Percentiles rank a stretch among this genome's conserved stretches.
phyloP scores from a whole-genome alignment of 2,113 vertebrate genomes.

The Alethe castanea region DNA sequence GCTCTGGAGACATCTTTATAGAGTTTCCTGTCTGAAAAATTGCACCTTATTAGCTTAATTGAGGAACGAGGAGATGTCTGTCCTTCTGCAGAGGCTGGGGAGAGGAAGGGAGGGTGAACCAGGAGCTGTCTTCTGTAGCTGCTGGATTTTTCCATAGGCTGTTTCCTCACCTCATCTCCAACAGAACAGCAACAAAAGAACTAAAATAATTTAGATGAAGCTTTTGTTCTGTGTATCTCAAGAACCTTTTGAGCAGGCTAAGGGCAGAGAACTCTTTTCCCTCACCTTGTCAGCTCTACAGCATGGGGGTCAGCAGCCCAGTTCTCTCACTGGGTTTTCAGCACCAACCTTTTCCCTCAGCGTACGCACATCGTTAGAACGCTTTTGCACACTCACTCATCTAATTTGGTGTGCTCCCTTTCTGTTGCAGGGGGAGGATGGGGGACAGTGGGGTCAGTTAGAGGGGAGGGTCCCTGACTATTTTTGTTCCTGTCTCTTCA shows the following conservation, averaged over 20 bases:
- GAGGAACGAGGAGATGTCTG: not conserved
- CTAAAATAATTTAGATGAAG: not conserved
- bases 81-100: not conserved
- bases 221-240: not conserved
- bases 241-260: not conserved
- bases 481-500: slow-evolving; percentile 6
- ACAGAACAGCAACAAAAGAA: not conserved
- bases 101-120: not conserved
- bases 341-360: not conserved
- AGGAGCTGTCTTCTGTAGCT: not conserved
- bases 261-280: not conserved
- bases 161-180: not conserved
- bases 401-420: not conserved
- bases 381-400: not conserved
- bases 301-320: not conserved
- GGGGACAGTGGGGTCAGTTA: not conserved
- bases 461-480: not conserved
- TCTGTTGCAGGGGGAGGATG: not conserved
- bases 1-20: not conserved
- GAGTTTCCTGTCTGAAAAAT: slow-evolving; percentile 17
- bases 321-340: not conserved
- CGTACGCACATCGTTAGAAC: rapidly evolving
- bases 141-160: not conserved
- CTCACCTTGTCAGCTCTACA: not conserved
- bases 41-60: slow-evolving; percentile 65